Evolutionary conservation across 1,140 invertebrate genomes (phyloP), one percentile per base, ranked within the genome.

Genomic region (Hermatobates lingyangjiaoensis): DNA sequence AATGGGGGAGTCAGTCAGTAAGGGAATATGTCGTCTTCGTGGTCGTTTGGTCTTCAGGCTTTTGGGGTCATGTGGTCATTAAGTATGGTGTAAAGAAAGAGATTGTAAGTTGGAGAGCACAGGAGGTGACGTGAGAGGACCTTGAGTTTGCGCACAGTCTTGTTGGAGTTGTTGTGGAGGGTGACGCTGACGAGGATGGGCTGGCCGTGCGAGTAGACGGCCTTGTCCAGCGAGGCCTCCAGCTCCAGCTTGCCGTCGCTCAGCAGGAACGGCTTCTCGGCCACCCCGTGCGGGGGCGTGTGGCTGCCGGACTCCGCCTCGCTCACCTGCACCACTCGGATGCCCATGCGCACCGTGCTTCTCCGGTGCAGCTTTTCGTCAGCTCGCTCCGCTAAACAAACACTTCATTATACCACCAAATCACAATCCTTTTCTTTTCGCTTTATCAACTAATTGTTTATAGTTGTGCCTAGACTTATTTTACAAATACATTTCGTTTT

Each of bases 161-260:
- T 95, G 62, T 82, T 88, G 59, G 89, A 95, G 59, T 91, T 90
- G 67, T 99, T 98, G 56, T 79, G 79, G 45, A 98, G 77, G 53
- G 81, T 74, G 7, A 98, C 79, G 62, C 83, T 87, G 0, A 98
- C 84, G 45, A 77, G 73, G 53, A 98, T 81, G 2, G 83, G 74
- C 63, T 98, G 92, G 10, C 90, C 93, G 63, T 98, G 93, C 1
- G 74, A 74, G 66, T 97, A 95, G 60, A 87, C 83, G 52, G 90
- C 84, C 63, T 91, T 92, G 69, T 98, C 88, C 48, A 99, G 69
- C 52, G 81, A 83, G 1, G 89, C 92, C 62, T 93, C 87, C 39
- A 99, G 66, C 56, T 76, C 71, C n/a, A 84, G 56, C 55, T 63
- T 65, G 21, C 87, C 79, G 42, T 77, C 74, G 57, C 72, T 76